Percentiles rank a stretch among this genome's conserved stretches.
Conservation (phyloP, 2,113 vertebrate genomes). For the Cathartes aura region DNA sequence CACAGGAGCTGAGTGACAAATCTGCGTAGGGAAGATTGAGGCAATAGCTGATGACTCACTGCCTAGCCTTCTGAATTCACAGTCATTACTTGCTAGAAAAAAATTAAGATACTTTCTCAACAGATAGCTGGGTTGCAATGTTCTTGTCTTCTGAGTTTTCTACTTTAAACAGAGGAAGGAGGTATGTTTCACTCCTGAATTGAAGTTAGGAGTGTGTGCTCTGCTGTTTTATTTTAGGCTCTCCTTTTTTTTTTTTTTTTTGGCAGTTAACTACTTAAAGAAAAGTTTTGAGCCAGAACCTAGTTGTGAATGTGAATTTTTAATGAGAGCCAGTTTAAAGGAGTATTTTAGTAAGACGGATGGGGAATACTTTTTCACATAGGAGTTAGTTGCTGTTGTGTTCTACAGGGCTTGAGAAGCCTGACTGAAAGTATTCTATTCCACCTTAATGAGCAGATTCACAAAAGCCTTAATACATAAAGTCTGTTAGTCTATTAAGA, state of each 20-base stretch:
- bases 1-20: not conserved
- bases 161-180: not conserved
- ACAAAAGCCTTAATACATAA: not conserved
- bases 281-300: not conserved
- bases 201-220: not conserved
- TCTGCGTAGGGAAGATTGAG: not conserved
- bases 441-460: not conserved
- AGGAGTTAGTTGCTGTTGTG: not conserved
- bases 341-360: not conserved
- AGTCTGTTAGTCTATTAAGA: not conserved
- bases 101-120: not conserved
- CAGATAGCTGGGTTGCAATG: not conserved
- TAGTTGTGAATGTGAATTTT: not conserved
- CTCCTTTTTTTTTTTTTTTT: not conserved
- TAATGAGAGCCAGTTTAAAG: not conserved
- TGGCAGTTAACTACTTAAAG: not conserved
- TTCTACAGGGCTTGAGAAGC: not conserved
- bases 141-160: not conserved
- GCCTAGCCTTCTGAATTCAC: not conserved
- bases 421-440: not conserved
- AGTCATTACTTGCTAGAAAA: not conserved
- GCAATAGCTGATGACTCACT: not conserved
- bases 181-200: not conserved
- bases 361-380: not conserved
- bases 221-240: not conserved